Percentiles rank a stretch among this genome's conserved stretches.
Evolutionary conservation across 2,113 vertebrate species (phyloP).

Genomic region (Lepus europaeus): DNA sequence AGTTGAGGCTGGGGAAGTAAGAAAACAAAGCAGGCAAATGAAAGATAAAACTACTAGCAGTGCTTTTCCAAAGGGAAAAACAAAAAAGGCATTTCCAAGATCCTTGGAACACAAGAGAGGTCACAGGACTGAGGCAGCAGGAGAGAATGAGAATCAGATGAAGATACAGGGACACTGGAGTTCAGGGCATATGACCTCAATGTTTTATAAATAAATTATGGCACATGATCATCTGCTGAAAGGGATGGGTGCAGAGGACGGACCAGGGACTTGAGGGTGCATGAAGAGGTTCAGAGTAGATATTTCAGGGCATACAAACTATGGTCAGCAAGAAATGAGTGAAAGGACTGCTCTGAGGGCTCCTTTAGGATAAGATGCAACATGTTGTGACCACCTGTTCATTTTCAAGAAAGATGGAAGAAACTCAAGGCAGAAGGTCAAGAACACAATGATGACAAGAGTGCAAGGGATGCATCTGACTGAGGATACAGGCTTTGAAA

Average conservation of each 20-base stretch:
- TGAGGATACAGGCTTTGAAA: not conserved
- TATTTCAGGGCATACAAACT: not conserved
- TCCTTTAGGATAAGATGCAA: not conserved
- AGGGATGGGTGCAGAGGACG: not conserved
- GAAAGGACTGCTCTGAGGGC: not conserved
- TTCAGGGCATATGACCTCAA: not conserved
- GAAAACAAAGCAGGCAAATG: not conserved
- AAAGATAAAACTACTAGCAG: not conserved
- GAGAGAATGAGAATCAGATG: slow-evolving; percentile 2
- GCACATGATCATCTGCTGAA: not conserved
- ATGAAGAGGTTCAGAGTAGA: not conserved
- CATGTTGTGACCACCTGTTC: not conserved
- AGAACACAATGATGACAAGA: not conserved
- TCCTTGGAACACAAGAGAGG: not conserved
- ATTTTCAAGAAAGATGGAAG: not conserved
- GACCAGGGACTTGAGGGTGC: not conserved
- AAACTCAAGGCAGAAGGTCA: slow-evolving; percentile 1
- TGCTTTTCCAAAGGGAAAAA: not conserved
- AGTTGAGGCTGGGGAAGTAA: not conserved
- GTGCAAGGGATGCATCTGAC: not conserved
- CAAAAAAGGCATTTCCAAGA: not conserved
- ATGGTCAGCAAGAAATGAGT: slow-evolving; percentile 22
- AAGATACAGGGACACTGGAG: not conserved
- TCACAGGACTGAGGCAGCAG: not conserved
- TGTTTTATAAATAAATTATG: not conserved